Evolutionary conservation across 2,797 vertebrate genomes (phyloP), one percentile per base, ranked within the genome.

Genomic region (Danio choprae): DNA sequence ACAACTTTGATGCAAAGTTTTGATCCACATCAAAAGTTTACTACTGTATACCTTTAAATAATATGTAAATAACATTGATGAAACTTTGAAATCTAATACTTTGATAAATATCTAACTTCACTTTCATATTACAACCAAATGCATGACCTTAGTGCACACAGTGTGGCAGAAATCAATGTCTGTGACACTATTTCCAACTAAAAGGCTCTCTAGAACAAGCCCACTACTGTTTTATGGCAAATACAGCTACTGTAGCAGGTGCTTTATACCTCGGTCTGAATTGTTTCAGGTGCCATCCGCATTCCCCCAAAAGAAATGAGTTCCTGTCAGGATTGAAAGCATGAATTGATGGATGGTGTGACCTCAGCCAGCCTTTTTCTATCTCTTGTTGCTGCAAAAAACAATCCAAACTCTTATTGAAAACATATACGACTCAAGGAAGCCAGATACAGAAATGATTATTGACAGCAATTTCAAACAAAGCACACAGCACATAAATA

Each of bases 361-460:
- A 38, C 44, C 43, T 36, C 41, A n/a, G 20, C 29, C 55, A 22
- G 18, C 38, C 18, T 46, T 22, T 56, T 60, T 60, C 43, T 67
- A 46, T 60, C 41, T 22, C 43, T 46, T 48, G 55, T 38, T 46
- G 56, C 56, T 60, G 22, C 22, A 58, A 60, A n/a, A 74, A 48
- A 56, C 55, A 74, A 60, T 74, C 58, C 56, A 46, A 60, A 43
- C 43, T 12, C 43, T 60, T 74, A 48, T 56, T 72, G 40, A 48
- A 48, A 74, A 48, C 56, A 74, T 13, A 60, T 55, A 46, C 59
- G 20, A 48, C 6, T 16, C 55, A 29, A 59, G 29, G 40, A 46
- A 53, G 48, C 48, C n/a, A 70, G 48, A 70, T 29, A 6, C 36
- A 70, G 36, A 70, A 40, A 70, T 53, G 1, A 53, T 70, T 53